Percentiles rank a stretch among this genome's conserved stretches.
These are phyloP conservation scores for Arothron firmamentum DNA, from an alignment of 2,113 vertebrate genomes.

Conservation along the genomic window DNA sequence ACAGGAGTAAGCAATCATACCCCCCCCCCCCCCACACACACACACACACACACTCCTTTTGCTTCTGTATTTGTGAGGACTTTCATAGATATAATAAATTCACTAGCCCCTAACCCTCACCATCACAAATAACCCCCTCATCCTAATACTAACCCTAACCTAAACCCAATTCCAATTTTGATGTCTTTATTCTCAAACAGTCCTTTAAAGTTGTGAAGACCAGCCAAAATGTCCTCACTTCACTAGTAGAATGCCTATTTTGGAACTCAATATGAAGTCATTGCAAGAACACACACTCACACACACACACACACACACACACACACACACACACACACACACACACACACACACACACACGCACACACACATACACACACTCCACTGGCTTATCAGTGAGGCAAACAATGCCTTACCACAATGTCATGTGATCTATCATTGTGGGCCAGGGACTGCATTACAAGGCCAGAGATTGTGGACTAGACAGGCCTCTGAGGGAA, in stretches of 20 bases:
- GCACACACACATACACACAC: conserved; percentile 2
- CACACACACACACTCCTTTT: background rate
- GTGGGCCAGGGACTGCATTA: conserved; percentile 67
- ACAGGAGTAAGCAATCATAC: background rate
- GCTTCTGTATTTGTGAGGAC: background rate
- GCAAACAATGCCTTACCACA: conserved; percentile 65
- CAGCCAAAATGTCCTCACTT: too few relatives aligned
- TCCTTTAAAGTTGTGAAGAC: too few relatives aligned
- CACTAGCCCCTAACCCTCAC: conserved; percentile 4
- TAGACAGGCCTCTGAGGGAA: conserved; percentile 62
- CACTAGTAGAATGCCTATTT: too few relatives aligned
- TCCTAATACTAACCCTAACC: too few relatives aligned
- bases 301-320: too few relatives aligned
- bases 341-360: too few relatives aligned
- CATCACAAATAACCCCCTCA: background rate
- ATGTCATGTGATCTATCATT: conserved; percentile 63
- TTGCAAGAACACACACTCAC: too few relatives aligned
- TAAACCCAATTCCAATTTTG: too few relatives aligned
- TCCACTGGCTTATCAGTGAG: conserved; percentile 59
- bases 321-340: too few relatives aligned
- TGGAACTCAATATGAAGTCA: too few relatives aligned
- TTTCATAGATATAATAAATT: background rate
- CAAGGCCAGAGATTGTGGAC: conserved; percentile 68
- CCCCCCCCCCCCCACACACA: too few relatives aligned
- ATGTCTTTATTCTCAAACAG: too few relatives aligned